Percentiles rank a stretch among this genome's conserved stretches.
phyloP scores from a whole-genome alignment of 2,888 invertebrate species.

The Dione vanillae region DNA sequence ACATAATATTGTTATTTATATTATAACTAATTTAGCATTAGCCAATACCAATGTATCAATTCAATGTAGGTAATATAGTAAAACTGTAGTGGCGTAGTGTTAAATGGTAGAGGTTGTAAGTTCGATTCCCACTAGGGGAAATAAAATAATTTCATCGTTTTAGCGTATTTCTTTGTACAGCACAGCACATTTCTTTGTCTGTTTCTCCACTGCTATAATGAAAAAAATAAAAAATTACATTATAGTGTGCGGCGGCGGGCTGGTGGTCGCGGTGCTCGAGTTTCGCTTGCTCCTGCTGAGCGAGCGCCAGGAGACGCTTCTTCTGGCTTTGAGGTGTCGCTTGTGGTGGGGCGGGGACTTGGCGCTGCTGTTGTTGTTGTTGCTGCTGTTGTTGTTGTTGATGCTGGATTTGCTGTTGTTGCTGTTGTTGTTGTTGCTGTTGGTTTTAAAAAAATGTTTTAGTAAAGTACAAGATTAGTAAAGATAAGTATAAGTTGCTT shows the following conservation, averaged over 20 bases:
- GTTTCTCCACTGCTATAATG: no score
- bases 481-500: no score
- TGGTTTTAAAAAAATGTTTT: conserved; percentile 23
- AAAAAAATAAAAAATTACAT: conserved; percentile 31
- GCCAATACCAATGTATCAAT: no score
- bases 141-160: neutral
- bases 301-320: conserved; percentile 94
- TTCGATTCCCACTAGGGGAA: neutral
- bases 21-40: no score
- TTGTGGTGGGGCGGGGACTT: conserved; percentile 57
- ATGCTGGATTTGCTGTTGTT: conserved; percentile 35
- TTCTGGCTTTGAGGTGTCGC: conserved; percentile 91
- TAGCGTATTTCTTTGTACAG: no score
- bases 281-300: conserved; percentile 85
- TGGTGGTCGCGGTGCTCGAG: conserved; percentile 76
- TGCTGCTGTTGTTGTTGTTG: conserved; percentile 44
- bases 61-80: no score
- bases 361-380: conserved; percentile 47
- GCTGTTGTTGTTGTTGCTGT: conserved; percentile 40
- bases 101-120: neutral
- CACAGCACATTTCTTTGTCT: no score
- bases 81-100: neutral
- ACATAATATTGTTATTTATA: no score
- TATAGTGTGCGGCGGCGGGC: conserved; percentile 60
- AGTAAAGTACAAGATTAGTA: no score